These are phyloP conservation scores for Pterostichus niger DNA, from an alignment of 2,888 invertebrate species.

Conservation along the genomic window DNA sequence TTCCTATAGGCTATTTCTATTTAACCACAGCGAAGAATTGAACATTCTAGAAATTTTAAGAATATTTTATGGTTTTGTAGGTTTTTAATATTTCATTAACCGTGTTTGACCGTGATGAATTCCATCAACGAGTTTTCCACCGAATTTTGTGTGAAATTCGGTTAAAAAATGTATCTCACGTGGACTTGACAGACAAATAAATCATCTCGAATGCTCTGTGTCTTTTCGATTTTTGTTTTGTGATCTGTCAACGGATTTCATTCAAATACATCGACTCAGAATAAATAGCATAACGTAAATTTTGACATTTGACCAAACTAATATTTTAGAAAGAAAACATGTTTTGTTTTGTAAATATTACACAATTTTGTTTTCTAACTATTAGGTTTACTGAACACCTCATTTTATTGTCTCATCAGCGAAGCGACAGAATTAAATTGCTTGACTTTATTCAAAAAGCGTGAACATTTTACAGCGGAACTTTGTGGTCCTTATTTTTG, in stretches of 20 bases:
- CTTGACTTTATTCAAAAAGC: constrained; percentile 40
- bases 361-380: constrained; percentile 4
- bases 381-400: constrained; percentile 13
- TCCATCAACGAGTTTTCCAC: constrained; percentile 10
- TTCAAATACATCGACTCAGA: constrained; percentile 12
- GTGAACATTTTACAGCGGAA: constrained; percentile 37
- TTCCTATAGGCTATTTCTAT: constrained; percentile 28
- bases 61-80: constrained; percentile 44
- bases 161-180: constrained; percentile 26
- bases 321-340: background rate
- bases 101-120: constrained; percentile 37
- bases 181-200: constrained; percentile 31
- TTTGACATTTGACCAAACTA: constrained; percentile 3
- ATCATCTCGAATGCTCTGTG: constrained; percentile 4
- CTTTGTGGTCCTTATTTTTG: constrained; percentile 25
- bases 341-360: constrained; percentile 5
- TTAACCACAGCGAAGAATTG: constrained; percentile 5
- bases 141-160: constrained; percentile 21
- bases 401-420: constrained; percentile 26
- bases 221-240: constrained; percentile 46
- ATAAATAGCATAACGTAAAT: background rate
- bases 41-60: constrained; percentile 26
- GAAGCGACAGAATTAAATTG: constrained; percentile 61
- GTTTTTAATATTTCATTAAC: constrained; percentile 27
- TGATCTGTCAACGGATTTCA: constrained; percentile 24